Evolutionary conservation across 2,797 vertebrate species (phyloP), one percentile per base, ranked within the genome.

Genomic region (Thalassophryne amazonica): DNA sequence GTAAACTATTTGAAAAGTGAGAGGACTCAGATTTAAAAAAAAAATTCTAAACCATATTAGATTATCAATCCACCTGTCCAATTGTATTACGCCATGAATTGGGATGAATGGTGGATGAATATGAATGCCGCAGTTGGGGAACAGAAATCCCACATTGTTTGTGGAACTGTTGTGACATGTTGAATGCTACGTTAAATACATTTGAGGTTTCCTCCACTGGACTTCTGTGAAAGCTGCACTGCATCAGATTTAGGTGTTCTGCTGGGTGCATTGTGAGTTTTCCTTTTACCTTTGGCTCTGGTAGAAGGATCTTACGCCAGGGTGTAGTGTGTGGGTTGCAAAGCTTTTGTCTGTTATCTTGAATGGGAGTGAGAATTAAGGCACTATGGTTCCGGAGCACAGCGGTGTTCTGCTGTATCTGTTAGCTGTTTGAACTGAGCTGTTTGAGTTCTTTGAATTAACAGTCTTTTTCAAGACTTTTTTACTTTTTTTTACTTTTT

Each of bases 61-160:
- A 89, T 88, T 81, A 90, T 86, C 73, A 83, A 79, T 84, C 79
- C 85, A 84, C 81, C 83, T 84, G 76, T 79, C 80, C 61, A 50
- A 61, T 68, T 79, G 49, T 76, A 58, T 77, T 69, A 75, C 49
- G 42, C 31, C 28, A 46, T 60, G 62, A 60, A 63, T 57, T 3
- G 10, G 34, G 47, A 76, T 73, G 78, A 79, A 81, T 73, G 37
- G 40, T 29, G 57, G 33, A 40, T 60, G 66, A 50, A 64, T 69
- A 46, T 76, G 56, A 86, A 67, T 79, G 69, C 65, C 56, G 69
- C 68, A 70, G 65, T 64, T 59, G 45, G 55, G 29, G 50, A 69
- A 51, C 40, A 57, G 59, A 64, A 68, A 64, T 52, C 35, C 14
- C 34, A 32, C 25, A 71, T 59, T 71, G 21, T 62, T 64, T 55